Base-by-base conservation (phyloP, 2,888 invertebrate genomes). In the Nomada lathburiana region DNA sequence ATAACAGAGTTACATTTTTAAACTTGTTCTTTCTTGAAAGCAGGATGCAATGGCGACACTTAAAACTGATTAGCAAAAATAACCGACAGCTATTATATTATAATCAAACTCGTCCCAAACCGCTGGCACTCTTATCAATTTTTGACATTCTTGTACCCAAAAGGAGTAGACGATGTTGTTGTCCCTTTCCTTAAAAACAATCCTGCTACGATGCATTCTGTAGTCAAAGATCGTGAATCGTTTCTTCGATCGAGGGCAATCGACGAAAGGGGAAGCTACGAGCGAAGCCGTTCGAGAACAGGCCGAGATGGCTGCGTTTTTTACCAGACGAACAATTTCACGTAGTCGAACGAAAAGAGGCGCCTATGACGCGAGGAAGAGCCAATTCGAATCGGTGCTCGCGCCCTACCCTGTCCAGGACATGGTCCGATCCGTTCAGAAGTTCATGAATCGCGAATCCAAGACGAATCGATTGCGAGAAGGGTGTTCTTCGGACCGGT, bases 391-490 rank as follows among this genome's bases (percentile, higher is more conserved):
- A 88, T 88, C 86, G 89, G 83, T 88, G 42, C 55, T 75, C 85
- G 79, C 52, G 59, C 60, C 59, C 59, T 23, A 23, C 29, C 60
- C 26, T 59, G 76, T 75, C 68, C 75, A 84, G 86, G 87, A 90
- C 86, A 89, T 77, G 76, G 75, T 63, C 71, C 87, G 84, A 89
- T 86, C 80, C 82, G 76, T 76, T 80, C 75, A 83, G 86, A 87
- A 86, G 82, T 79, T 81, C 82, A 79, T 74, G 81, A 82, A 87
- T 83, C 80, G 82, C 78, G 71, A 82, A 74, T 42, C 86, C 85
- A 86, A 59, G 52, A 83, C 89, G 84, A 91, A 90, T 91, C 84
- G 90, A 89, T 91, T 89, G 85, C 84, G 87, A 86, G 86, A 86
- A 90, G 90, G 63, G 71, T 64, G 85, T 36, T 36, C 18, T 44